Evolutionary conservation across 1,140 invertebrate genomes (phyloP), one percentile per base, ranked within the genome.

Genomic region (Dermatophagoides farinae): DNA sequence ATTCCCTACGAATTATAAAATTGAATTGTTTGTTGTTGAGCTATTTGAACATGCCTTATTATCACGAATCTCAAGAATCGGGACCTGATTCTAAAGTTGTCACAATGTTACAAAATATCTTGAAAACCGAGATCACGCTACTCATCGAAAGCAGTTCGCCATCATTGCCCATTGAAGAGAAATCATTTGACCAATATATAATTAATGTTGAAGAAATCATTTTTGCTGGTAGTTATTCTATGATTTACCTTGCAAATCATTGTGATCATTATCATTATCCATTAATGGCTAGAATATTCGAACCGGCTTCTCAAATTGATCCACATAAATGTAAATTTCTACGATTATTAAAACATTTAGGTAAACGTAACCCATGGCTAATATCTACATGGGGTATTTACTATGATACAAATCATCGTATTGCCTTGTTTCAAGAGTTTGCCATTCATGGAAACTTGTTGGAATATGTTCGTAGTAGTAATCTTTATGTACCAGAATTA

Each of bases 381-480:
- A 54, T 54, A 8, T 8, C 6, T 41, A 54, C 25, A 14, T 54
- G 39, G 31, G 52, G 23, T 22, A 54, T 54, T 22, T 54, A 12
- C 52, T 54, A 11, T 22, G 52, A 54, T 20, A 8, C 12, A 37
- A 41, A 37, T 22, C 10, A 22, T 10, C 52, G 52, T 10, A 22
- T 54, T 8, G 52, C 23, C 16, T 12, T 54, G 9, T 54, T 54
- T 54, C 52, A 54, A 54, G 52, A 54, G 18, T 54, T 54, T 37
- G 52, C 52, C 9, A n/a, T 54, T 8, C 52, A 54, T 22, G 31
- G 31, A 9, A 54, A 54, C 22, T 10, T 54, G 39, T 18, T 12
- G 10, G 52, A 54, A n/a, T 54, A 54, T 22, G 16, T 54, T 16
- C 10, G 23, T 8, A 38, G 6, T 8, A 54, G 20, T 22, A 54